Percentiles rank a stretch among this genome's conserved stretches.
Evolutionary conservation across 2,888 invertebrate species (phyloP).

Genomic region (Lycaena phlaeas): DNA sequence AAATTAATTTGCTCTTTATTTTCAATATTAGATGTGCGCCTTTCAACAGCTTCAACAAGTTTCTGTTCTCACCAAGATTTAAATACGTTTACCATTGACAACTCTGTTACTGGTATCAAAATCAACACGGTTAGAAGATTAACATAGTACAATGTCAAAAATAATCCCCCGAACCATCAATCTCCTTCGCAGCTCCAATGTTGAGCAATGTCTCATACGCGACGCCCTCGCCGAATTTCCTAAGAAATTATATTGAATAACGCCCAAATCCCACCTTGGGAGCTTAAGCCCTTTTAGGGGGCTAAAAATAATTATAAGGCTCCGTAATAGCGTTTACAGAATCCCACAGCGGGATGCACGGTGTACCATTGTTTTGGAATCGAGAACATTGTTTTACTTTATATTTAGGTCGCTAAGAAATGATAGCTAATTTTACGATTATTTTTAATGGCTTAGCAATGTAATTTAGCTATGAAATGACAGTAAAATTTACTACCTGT

Average conservation of each 20-base stretch:
- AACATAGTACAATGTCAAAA: slow-evolving; percentile 17
- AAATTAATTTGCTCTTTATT: not conserved
- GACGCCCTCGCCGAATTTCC: slow-evolving; percentile 21
- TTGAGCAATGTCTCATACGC: slow-evolving; percentile 22
- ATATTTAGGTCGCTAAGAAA: no score
- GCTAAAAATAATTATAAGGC: slow-evolving; percentile 51
- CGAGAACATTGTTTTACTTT: slow-evolving; percentile 8
- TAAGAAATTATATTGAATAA: slow-evolving; percentile 68
- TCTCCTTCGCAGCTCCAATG: slow-evolving; percentile 20
- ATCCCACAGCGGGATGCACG: slow-evolving; percentile 24
- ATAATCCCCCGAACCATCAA: slow-evolving; percentile 29
- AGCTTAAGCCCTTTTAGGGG: slow-evolving; percentile 58
- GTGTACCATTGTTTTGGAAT: slow-evolving; percentile 30
- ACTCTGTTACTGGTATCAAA: not conserved
- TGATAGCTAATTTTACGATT: no score
- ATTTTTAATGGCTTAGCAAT: no score
- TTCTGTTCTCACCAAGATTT: no score
- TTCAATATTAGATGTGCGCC: no score
- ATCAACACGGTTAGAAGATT: slow-evolving; percentile 7
- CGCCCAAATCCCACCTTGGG: slow-evolving; percentile 61
- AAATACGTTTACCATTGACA: no score
- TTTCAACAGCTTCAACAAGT: no score
- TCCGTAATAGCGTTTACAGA: slow-evolving; percentile 33
- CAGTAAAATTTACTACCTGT: no score
- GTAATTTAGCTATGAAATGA: no score